phyloP scores from a whole-genome alignment of 1,140 invertebrate species.

The Holotrichia oblita region DNA sequence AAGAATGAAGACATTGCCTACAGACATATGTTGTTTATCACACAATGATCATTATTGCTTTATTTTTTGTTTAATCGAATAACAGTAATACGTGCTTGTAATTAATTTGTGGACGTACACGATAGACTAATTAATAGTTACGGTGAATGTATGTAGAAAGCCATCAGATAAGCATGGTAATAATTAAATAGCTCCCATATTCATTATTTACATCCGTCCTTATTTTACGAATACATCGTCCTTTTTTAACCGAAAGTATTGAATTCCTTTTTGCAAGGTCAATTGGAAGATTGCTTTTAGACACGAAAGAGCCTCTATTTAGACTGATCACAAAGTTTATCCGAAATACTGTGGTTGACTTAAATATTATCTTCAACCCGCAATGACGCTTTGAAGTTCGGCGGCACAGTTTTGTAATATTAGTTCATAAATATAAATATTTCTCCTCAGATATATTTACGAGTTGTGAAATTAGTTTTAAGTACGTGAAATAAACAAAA shows the following conservation, averaged over 20 bases:
- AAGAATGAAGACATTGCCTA: too few relatives aligned
- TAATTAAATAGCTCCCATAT: conserved; percentile 7
- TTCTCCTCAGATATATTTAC: neutral
- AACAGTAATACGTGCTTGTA: neutral
- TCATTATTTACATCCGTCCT: conserved; percentile 14
- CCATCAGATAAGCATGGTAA: conserved; percentile 14
- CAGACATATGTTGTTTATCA: too few relatives aligned
- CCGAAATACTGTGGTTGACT: too few relatives aligned
- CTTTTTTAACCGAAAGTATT: neutral
- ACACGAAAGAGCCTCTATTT: conserved; percentile 3
- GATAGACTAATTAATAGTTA: neutral
- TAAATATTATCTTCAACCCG: too few relatives aligned
- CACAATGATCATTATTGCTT: too few relatives aligned
- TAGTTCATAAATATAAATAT: neutral
- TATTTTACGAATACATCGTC: neutral
- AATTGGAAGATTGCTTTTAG: neutral
- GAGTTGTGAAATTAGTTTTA: neutral
- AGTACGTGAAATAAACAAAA: neutral
- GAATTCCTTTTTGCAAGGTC: neutral
- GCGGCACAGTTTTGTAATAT: too few relatives aligned
- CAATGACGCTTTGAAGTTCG: too few relatives aligned
- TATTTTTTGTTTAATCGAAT: neutral
- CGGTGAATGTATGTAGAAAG: neutral
- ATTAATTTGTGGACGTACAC: neutral
- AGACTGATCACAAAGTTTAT: neutral